Conservation (phyloP, 2,797 vertebrate species). For the Anabas testudineus region DNA sequence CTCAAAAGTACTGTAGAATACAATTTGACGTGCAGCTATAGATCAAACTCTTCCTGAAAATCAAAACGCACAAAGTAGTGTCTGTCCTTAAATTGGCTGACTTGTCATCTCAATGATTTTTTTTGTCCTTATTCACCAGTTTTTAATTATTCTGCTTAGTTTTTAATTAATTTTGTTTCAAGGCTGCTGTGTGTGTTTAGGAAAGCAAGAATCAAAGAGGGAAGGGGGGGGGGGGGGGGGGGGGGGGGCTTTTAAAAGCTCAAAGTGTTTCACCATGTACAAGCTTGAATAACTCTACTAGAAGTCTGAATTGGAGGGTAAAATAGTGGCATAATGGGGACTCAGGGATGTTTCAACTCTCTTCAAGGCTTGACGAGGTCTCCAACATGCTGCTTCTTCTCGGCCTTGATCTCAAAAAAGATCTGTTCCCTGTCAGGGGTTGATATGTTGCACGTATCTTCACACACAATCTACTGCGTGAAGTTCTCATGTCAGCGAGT, state of each 20-base stretch:
- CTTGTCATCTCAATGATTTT: constrained; percentile 49
- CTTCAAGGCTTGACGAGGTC: constrained; percentile 43
- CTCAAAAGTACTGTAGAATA: constrained; percentile 42
- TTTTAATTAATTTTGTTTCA: constrained; percentile 76
- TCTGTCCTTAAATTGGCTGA: constrained; percentile 37
- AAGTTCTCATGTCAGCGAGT: constrained; percentile 34
- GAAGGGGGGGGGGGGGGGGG: too few species aligned
- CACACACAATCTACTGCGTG: constrained; percentile 27
- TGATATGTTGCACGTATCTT: constrained; percentile 17
- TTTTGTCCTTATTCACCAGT: constrained; percentile 63
- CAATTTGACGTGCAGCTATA: constrained; percentile 21
- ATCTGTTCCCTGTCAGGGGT: constrained; percentile 27
- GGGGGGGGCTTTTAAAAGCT: constrained; percentile 50
- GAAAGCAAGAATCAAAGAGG: constrained; percentile 50
- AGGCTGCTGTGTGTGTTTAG: constrained; percentile 32
- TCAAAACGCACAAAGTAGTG: constrained; percentile 33
- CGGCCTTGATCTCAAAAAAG: constrained; percentile 44
- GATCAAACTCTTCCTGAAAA: constrained; percentile 52
- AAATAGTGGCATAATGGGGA: constrained; percentile 50
- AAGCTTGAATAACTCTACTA: constrained; percentile 37
- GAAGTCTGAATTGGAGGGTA: constrained; percentile 46
- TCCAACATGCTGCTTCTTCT: constrained; percentile 41
- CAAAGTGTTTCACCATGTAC: constrained; percentile 42
- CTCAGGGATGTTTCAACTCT: constrained; percentile 39
- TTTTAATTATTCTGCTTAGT: constrained; percentile 64